Percentiles rank a stretch among this genome's conserved stretches.
phyloP scores from a whole-genome alignment of 2,797 vertebrate genomes.

The Silurus aristotelis region DNA sequence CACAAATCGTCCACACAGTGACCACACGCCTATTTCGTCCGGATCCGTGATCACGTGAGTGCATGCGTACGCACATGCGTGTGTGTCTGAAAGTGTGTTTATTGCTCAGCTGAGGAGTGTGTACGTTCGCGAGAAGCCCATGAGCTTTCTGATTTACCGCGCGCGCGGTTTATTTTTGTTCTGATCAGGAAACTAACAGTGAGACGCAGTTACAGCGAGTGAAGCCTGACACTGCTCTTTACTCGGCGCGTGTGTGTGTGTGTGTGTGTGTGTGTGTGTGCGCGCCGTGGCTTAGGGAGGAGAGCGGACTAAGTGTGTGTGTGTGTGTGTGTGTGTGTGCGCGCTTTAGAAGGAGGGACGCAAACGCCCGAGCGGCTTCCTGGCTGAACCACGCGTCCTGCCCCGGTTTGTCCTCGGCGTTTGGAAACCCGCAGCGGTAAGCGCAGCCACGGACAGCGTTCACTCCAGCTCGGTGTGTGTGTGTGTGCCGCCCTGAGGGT shows the following conservation, averaged over 20 bases:
- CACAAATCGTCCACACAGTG: background rate
- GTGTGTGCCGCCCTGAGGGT: slow-evolving; percentile 28
- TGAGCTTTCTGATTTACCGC: too few relatives aligned
- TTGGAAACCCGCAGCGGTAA: slow-evolving; percentile 63
- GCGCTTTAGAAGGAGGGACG: slow-evolving; percentile 55
- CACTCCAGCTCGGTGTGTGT: slow-evolving; percentile 39
- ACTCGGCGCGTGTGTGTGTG: background rate
- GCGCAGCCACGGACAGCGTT: slow-evolving; percentile 48
- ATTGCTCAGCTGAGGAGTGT: background rate
- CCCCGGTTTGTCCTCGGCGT: slow-evolving; percentile 24
- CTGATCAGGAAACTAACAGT: too few relatives aligned
- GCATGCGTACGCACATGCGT: background rate
- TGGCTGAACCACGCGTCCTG: slow-evolving; percentile 47
- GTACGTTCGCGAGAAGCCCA: background rate
- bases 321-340: slow-evolving; percentile 33
- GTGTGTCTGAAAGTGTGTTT: background rate
- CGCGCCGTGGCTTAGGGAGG: slow-evolving; percentile 67
- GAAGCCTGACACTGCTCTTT: background rate
- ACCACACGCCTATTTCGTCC: background rate
- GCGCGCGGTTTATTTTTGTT: too few relatives aligned
- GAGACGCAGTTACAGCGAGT: background rate
- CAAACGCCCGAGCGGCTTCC: slow-evolving; percentile 51
- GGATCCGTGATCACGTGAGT: background rate
- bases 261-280: slow-evolving; percentile 51
- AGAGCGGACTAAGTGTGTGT: slow-evolving; percentile 3